A percentile compares a stretch with the other conserved stretches of the same genome.
phyloP scores from a whole-genome alignment of 2,888 invertebrate species.

The Siphlonurus alternatus region DNA sequence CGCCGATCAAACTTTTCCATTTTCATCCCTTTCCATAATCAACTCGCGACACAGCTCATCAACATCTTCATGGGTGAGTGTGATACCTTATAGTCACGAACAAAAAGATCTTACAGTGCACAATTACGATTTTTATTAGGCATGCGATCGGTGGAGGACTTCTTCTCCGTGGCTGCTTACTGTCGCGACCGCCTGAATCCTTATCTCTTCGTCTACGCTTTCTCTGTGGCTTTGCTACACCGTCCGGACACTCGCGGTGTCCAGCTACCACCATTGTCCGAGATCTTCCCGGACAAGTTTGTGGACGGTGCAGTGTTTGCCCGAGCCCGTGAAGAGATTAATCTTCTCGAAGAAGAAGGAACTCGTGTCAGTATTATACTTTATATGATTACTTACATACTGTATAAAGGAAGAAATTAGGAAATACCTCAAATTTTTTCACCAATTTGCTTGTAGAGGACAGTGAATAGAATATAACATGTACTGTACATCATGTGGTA shows the following conservation, averaged over 20 bases:
- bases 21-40: background rate
- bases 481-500: too few species aligned
- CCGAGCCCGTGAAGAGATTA: slow-evolving; percentile 51
- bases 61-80: background rate
- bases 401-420: too few species aligned
- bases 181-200: slow-evolving; percentile 60
- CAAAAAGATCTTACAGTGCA: too few species aligned
- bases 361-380: too few species aligned
- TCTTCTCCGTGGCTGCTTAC: slow-evolving; percentile 51
- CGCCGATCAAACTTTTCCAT: background rate
- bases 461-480: too few species aligned
- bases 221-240: slow-evolving; percentile 58
- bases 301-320: slow-evolving; percentile 50
- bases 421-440: too few species aligned
- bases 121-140: too few species aligned
- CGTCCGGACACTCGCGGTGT: slow-evolving; percentile 51
- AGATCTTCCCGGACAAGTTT: too few species aligned
- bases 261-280: slow-evolving; percentile 52
- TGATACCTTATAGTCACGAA: too few species aligned
- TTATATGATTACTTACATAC: too few species aligned
- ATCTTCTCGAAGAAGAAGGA: too few species aligned
- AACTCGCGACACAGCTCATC: background rate
- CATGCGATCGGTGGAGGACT: slow-evolving; percentile 48
- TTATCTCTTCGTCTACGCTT: slow-evolving; percentile 61
- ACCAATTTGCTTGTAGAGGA: too few species aligned